These are phyloP conservation scores for Platysteira castanea DNA, from an alignment of 2,113 vertebrate species.

Conservation along the genomic window DNA sequence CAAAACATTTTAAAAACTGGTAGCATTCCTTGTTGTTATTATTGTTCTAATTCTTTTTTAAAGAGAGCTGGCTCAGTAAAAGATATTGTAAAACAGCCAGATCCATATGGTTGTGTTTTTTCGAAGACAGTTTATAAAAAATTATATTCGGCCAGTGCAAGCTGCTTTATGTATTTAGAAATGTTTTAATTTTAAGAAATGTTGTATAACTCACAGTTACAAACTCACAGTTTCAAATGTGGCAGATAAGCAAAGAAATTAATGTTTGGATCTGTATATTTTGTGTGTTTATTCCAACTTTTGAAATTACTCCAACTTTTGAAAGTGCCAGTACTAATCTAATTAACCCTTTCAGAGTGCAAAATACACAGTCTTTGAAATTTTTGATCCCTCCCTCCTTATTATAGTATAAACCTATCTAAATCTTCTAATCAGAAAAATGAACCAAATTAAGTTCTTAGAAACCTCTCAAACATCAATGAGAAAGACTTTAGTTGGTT, in stretches of 20 bases:
- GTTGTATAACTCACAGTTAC: not conserved
- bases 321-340: not conserved
- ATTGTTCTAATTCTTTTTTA: not conserved
- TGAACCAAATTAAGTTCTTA: not conserved
- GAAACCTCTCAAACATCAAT: not conserved
- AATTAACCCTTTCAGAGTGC: not conserved
- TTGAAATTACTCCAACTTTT: not conserved
- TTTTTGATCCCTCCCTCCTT: not conserved
- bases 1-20: not conserved
- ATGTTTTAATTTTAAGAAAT: slow-evolving; percentile 21
- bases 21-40: not conserved
- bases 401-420: not conserved
- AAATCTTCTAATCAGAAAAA: not conserved
- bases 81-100: not conserved
- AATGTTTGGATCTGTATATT: not conserved
- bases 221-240: not conserved
- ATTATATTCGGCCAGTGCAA: not conserved
- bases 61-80: not conserved
- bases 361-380: not conserved
- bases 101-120: not conserved
- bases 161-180: not conserved
- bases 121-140: not conserved
- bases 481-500: not conserved
- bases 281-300: not conserved
- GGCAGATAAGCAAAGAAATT: not conserved